Evolutionary conservation across 2,888 invertebrate genomes (phyloP).

Genomic region (Pandemis cinnamomeana): DNA sequence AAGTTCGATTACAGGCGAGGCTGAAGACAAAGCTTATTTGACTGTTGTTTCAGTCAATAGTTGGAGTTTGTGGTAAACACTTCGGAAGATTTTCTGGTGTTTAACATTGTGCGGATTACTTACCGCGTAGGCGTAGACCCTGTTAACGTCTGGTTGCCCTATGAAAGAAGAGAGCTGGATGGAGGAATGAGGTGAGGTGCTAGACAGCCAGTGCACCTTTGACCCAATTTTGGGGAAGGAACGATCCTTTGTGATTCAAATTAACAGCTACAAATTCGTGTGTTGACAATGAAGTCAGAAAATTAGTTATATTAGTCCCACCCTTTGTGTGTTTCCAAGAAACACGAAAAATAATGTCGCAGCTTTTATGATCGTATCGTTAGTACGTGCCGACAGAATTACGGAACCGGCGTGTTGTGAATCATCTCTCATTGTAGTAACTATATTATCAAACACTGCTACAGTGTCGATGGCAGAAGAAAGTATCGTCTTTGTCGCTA

Average conservation of each 20-base stretch:
- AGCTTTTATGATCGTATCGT: constrained; percentile 55
- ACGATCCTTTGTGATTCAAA: not conserved
- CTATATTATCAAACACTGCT: not conserved
- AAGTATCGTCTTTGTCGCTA: not conserved
- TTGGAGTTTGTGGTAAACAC: too few species aligned
- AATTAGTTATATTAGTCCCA: not conserved
- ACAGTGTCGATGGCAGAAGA: not conserved
- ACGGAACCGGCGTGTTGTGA: constrained; percentile 47
- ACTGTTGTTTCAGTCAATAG: too few species aligned
- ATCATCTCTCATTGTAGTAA: constrained; percentile 32
- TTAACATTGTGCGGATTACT: too few species aligned
- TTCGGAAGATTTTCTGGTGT: too few species aligned
- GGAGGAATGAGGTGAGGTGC: too few species aligned
- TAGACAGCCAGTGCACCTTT: too few species aligned
- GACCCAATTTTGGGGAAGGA: not conserved
- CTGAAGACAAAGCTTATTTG: too few species aligned
- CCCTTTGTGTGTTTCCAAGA: constrained; percentile 51
- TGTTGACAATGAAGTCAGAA: constrained; percentile 1
- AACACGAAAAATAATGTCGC: constrained; percentile 51
- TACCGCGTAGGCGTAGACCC: too few species aligned
- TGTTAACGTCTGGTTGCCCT: too few species aligned
- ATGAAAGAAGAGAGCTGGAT: too few species aligned
- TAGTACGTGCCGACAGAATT: constrained; percentile 60
- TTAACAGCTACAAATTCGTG: not conserved
- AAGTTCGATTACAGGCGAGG: too few species aligned